A percentile compares a stretch with the other conserved stretches of the same genome.
These are phyloP conservation scores for Mesocentrotus franciscanus DNA, from an alignment of 53 echinoderm and acorn worm species.

Conservation along the genomic window DNA sequence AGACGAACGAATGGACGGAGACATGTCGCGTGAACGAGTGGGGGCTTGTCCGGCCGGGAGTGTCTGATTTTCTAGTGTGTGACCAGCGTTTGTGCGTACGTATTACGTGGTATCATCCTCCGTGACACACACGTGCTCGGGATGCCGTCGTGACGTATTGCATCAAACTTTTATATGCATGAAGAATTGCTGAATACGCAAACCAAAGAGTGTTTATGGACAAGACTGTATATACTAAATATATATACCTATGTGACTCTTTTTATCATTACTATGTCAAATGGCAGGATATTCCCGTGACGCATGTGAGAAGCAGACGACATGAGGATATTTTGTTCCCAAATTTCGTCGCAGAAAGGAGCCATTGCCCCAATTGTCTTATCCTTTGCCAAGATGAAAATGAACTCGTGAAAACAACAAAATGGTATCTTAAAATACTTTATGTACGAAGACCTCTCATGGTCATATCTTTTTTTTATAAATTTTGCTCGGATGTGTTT, in stretches of 20 bases:
- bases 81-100: conserved; percentile 59
- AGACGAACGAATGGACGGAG: not conserved
- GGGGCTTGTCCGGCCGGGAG: conserved; percentile 31
- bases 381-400: not conserved
- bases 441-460: not conserved
- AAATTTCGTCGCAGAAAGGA: not conserved
- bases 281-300: not conserved
- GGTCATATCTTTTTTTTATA: conserved; percentile 18
- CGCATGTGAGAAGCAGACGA: conserved; percentile 8
- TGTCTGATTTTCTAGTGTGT: conserved; percentile 56
- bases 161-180: conserved; percentile 63
- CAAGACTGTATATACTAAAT: conserved; percentile 67
- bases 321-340: not conserved
- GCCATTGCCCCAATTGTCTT: conserved; percentile 17
- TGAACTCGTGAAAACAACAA: conserved; percentile 28
- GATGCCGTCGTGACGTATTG: conserved; percentile 1
- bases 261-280: conserved; percentile 44
- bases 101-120: not conserved
- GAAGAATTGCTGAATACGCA: conserved; percentile 69
- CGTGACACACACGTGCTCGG: not conserved
- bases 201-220: conserved; percentile 68
- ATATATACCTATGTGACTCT: conserved; percentile 68
- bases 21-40: not conserved
- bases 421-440: not conserved
- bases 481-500: conserved; percentile 52